A percentile compares a stretch with the other conserved stretches of the same genome.
Evolutionary conservation across 2,113 vertebrate species (phyloP).

Genomic region (Corydoras sp.): DNA sequence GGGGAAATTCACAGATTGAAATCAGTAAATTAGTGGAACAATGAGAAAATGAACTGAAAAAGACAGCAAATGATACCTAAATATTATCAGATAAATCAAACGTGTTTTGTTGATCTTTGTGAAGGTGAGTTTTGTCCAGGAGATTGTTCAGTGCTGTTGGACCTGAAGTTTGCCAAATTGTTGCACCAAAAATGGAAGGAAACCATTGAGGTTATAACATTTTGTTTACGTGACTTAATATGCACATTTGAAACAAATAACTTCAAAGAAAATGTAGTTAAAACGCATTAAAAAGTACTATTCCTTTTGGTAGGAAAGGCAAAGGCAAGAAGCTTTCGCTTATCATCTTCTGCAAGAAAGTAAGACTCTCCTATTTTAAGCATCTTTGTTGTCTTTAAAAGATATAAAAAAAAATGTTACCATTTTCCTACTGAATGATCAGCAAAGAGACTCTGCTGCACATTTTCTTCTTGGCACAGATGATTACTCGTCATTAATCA

Average conservation of each 20-base stretch:
- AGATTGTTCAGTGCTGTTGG: slow-evolving; percentile 86
- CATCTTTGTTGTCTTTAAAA: neutral
- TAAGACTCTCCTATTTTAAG: slow-evolving; percentile 52
- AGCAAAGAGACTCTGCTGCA: slow-evolving; percentile 32
- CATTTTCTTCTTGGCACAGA: slow-evolving; percentile 45
- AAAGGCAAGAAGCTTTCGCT: slow-evolving; percentile 74
- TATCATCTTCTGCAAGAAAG: slow-evolving; percentile 70
- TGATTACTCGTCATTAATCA: slow-evolving; percentile 26
- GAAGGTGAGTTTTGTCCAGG: slow-evolving; percentile 77
- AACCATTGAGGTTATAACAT: slow-evolving; percentile 72
- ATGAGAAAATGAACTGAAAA: neutral
- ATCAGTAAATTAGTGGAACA: too few relatives aligned
- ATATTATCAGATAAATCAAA: too few relatives aligned
- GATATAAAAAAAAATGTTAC: neutral
- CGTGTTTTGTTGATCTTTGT: neutral
- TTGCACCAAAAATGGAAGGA: slow-evolving; percentile 96
- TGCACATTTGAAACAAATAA: neutral
- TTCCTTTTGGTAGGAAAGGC: slow-evolving; percentile 72
- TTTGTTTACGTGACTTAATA: too few relatives aligned
- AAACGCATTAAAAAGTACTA: neutral
- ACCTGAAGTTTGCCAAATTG: slow-evolving; percentile 84
- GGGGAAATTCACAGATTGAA: too few relatives aligned
- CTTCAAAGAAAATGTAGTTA: neutral
- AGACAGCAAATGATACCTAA: too few relatives aligned
- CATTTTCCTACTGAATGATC: neutral